Evolutionary conservation across 2,113 vertebrate species (phyloP), one percentile per base, ranked within the genome.

Genomic region (Myotis lucifugus): DNA sequence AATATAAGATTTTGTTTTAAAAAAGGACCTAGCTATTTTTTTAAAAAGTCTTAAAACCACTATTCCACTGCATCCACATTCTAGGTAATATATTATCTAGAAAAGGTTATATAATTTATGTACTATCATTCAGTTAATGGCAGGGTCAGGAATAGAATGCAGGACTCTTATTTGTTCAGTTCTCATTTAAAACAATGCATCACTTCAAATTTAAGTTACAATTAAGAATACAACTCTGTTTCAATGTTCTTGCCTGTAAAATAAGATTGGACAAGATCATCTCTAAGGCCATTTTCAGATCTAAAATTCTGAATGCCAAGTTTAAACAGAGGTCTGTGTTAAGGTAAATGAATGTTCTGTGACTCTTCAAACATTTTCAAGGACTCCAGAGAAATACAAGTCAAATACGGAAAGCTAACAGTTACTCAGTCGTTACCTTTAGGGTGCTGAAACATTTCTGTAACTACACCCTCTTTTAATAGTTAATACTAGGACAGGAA

Each of bases 221-320:
- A 14, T 67, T 72, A 88, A 83, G 73, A 96, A 86, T 77, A 86
- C 88, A 87, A 91, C 4, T 72, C 50, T 81, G 73, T 76, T 59
- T 90, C 52, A 87, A 52, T 81, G 73, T 90, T 92, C 52, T 67
- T 88, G 3, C 29, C 72, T 93, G 15, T 77, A 88, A 91, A 91
- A n/a, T 90, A 77, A 78, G 19, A 77, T 64, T 42, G 76, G 13
- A 94, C 37, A 86, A 87, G 13, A 85, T 77, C 74, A 97, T 27
- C 42, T 91, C 85, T 87, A 54, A 91, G 42, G 93, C 64, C 12
- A 66, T 70, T 95, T 86, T 74, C 73, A 90, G 19, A 4, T 61
- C 85, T 95, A 90, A 96, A 96, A 85, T 82, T 94, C 40, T 88
- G 56, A 89, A 91, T 81, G 64, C 23, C 48, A 85, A 73, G 56